These are phyloP conservation scores for Danaus chrysippus DNA, from an alignment of 2,888 invertebrate species.

Conservation along the genomic window DNA sequence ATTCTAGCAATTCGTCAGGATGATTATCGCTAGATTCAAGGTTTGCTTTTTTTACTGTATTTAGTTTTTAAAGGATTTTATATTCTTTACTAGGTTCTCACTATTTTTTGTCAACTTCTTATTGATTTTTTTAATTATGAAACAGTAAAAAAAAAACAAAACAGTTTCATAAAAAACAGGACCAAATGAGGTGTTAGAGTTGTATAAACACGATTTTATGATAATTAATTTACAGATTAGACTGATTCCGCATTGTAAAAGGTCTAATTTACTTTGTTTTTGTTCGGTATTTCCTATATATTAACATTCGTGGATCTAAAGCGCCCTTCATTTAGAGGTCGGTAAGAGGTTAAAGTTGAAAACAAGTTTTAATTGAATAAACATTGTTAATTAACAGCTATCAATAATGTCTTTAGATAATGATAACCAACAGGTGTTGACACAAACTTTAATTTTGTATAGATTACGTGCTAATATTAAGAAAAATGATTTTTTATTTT, in stretches of 20 bases:
- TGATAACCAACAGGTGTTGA: neutral
- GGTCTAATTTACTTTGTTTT: neutral
- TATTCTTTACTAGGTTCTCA: too few species aligned
- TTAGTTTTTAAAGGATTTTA: too few species aligned
- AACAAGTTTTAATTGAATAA: slow-evolving; percentile 1
- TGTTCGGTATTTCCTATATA: neutral
- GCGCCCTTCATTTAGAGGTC: slow-evolving; percentile 4
- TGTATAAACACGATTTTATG: too few species aligned
- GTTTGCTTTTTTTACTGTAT: neutral
- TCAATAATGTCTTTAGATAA: neutral
- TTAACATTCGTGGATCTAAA: neutral
- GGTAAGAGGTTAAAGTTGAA: neutral
- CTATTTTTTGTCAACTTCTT: too few species aligned
- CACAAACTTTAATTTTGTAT: neutral
- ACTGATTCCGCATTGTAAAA: neutral
- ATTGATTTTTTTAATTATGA: too few species aligned
- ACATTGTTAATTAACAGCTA: neutral
- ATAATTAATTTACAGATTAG: too few species aligned
- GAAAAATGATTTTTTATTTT: too few species aligned
- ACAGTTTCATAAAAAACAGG: too few species aligned
- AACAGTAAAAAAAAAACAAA: too few species aligned
- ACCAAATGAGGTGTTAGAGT: too few species aligned
- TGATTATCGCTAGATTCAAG: neutral
- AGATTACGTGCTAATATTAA: too few species aligned
- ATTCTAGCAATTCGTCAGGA: neutral